These are phyloP conservation scores for Zenarchopterus dispar DNA, from an alignment of 2,797 vertebrate genomes.

Conservation along the genomic window DNA sequence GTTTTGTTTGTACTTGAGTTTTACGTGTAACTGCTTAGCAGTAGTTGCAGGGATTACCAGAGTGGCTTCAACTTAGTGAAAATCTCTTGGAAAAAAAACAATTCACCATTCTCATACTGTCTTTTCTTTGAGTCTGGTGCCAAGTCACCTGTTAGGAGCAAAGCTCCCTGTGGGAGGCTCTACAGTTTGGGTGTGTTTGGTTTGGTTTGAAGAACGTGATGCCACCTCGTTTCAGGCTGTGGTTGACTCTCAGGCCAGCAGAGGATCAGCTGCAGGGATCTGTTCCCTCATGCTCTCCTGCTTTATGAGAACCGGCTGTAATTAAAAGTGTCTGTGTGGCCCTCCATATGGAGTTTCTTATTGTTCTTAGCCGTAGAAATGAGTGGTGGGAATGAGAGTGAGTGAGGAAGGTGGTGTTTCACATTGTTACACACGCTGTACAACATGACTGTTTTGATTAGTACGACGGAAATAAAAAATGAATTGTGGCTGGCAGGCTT, in stretches of 20 bases:
- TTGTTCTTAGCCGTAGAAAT: constrained; percentile 64
- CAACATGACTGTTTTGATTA: constrained; percentile 65
- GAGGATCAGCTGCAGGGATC: constrained; percentile 49
- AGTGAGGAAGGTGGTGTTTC: constrained; percentile 45
- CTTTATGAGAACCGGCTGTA: constrained; percentile 67
- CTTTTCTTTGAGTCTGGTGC: constrained; percentile 31
- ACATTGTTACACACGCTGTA: constrained; percentile 45
- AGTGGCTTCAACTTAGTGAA: constrained; percentile 37
- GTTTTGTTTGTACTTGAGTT: constrained; percentile 41
- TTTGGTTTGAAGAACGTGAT: constrained; percentile 49
- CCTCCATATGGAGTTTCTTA: constrained; percentile 73
- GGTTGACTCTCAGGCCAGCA: constrained; percentile 22
- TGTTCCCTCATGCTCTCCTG: constrained; percentile 11
- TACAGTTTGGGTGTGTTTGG: constrained; percentile 51
- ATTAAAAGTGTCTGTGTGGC: constrained; percentile 83
- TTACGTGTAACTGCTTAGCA: constrained; percentile 26
- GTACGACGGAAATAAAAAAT: constrained; percentile 49
- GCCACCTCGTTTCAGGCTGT: constrained; percentile 33
- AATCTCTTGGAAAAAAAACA: constrained; percentile 27
- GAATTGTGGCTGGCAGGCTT: not conserved
- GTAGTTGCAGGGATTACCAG: constrained; percentile 19
- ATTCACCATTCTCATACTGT: constrained; percentile 32
- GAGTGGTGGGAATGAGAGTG: constrained; percentile 24
- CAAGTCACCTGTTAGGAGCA: constrained; percentile 55
- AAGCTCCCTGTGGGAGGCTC: constrained; percentile 39